Evolutionary conservation across 2,797 vertebrate genomes (phyloP).

Genomic region (Nasua narica): DNA sequence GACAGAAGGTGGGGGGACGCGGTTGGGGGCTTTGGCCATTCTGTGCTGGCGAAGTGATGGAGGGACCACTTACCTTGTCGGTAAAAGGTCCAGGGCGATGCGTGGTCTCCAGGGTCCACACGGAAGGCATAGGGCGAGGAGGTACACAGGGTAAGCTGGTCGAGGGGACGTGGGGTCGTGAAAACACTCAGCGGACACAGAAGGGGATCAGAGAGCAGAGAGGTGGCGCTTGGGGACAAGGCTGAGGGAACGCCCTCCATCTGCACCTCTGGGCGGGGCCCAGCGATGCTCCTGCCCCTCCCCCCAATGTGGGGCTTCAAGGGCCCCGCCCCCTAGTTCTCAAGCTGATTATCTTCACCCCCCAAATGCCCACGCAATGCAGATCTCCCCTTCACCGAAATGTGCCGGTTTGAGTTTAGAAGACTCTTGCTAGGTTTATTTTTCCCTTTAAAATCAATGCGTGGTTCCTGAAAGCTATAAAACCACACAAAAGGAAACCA

Average conservation of each 20-base stretch:
- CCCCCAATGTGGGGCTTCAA: too few relatives aligned
- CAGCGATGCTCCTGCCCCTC: too few relatives aligned
- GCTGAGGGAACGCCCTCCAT: rapidly evolving
- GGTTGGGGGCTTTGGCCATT: too few relatives aligned
- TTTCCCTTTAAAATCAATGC: neutral
- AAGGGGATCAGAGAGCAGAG: neutral
- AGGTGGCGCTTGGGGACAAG: neutral
- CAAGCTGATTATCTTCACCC: too few relatives aligned
- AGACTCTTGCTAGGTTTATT: neutral
- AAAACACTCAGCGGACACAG: neutral
- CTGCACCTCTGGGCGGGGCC: too few relatives aligned
- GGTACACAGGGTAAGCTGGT: rapidly evolving
- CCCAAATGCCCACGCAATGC: rapidly evolving
- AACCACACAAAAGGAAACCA: neutral
- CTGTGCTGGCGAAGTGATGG: rapidly evolving
- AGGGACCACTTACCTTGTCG: neutral
- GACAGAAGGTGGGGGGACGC: neutral
- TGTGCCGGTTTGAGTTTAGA: neutral
- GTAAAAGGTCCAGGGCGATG: too few relatives aligned
- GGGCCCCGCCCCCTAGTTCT: too few relatives aligned
- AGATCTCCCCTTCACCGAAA: neutral
- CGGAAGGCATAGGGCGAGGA: neutral
- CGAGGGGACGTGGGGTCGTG: neutral
- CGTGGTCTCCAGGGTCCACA: rapidly evolving
- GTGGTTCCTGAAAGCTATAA: neutral